A percentile compares a stretch with the other conserved stretches of the same genome.
These are phyloP conservation scores for Burhinus oedicnemus DNA, from an alignment of 2,113 vertebrate species.

Conservation along the genomic window DNA sequence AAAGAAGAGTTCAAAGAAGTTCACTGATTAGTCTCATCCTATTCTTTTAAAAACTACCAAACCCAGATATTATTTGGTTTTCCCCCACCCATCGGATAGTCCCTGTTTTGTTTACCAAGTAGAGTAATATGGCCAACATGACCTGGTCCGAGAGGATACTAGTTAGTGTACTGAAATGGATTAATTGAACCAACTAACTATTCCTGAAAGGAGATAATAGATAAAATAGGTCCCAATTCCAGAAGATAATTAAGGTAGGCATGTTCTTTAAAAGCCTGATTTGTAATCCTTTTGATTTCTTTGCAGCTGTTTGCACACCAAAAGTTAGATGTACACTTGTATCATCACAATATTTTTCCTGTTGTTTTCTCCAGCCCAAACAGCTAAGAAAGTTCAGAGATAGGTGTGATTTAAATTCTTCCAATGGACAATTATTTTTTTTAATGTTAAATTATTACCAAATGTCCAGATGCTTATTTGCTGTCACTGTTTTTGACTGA, in stretches of 20 bases:
- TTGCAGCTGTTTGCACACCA: background rate
- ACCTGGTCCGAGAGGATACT: background rate
- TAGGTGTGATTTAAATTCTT: background rate
- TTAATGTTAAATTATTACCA: background rate
- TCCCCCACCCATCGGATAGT: background rate
- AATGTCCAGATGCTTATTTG: background rate
- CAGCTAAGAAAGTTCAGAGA: background rate
- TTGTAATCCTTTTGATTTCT: constrained; percentile 10
- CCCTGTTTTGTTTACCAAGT: background rate
- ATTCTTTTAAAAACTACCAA: background rate
- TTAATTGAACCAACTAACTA: background rate
- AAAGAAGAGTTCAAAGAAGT: background rate
- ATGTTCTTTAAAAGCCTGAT: constrained; percentile 6
- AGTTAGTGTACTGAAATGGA: background rate
- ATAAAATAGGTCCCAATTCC: background rate
- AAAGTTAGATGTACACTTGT: background rate
- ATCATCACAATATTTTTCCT: background rate
- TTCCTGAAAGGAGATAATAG: background rate
- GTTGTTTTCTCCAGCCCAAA: background rate
- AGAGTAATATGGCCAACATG: background rate
- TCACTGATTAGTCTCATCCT: background rate
- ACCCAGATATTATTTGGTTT: background rate
- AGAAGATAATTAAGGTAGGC: background rate
- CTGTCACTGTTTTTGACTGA: background rate
- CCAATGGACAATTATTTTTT: background rate